phyloP scores from a whole-genome alignment of 30 jellyfish, hydroid and myxozoan genomes.

The Pelagia noctiluca region DNA sequence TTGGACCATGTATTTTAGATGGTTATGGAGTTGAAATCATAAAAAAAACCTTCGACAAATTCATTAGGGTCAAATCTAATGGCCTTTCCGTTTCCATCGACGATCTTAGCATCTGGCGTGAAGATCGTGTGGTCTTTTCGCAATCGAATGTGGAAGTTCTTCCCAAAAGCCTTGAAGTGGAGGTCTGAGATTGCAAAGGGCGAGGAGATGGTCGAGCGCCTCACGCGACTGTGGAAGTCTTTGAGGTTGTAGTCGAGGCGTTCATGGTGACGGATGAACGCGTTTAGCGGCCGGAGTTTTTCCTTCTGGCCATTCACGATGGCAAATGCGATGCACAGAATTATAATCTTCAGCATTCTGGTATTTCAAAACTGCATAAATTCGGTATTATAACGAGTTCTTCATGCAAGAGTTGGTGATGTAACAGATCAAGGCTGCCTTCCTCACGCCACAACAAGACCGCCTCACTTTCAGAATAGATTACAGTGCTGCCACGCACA shows the following conservation, averaged over 20 bases:
- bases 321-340: conserved; percentile 11
- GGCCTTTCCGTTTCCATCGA: conserved; percentile 81
- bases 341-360: conserved; percentile 10
- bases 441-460: too few relatives aligned
- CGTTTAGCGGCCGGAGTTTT: conserved; percentile 67
- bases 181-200: conserved; percentile 78
- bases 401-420: too few relatives aligned
- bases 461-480: too few relatives aligned
- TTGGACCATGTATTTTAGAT: too few relatives aligned
- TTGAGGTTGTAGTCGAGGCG: conserved; percentile 66
- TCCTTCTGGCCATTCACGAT: conserved; percentile 19
- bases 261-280: conserved; percentile 84
- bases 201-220: conserved; percentile 76
- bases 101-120: conserved; percentile 68
- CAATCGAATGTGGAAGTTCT: conserved; percentile 78
- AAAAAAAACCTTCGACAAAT: conserved; percentile 78
- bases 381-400: too few relatives aligned
- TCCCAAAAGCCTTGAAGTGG: conserved; percentile 80
- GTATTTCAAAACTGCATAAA: too few relatives aligned
- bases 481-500: too few relatives aligned
- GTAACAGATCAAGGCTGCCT: too few relatives aligned
- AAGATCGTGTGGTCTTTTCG: conserved; percentile 82
- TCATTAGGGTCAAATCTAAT: conserved; percentile 57
- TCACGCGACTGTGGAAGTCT: conserved; percentile 86
- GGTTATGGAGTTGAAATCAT: too few relatives aligned